These are phyloP conservation scores for Eudemis profundana DNA, from an alignment of 2,888 invertebrate species.

Conservation along the genomic window DNA sequence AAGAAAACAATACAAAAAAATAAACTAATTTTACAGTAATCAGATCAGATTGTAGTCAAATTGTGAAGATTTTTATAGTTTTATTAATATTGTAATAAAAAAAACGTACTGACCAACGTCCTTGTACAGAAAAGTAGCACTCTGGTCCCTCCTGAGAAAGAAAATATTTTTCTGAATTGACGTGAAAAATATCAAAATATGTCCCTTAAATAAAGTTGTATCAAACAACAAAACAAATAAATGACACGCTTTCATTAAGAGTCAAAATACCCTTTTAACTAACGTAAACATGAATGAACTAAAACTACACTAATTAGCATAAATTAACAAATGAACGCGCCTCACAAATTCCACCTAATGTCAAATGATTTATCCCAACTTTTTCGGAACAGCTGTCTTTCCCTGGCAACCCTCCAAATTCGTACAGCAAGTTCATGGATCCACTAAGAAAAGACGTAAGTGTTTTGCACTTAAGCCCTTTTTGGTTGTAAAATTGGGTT, in stretches of 20 bases:
- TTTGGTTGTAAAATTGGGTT: conserved; percentile 13
- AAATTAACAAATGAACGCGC: neutral
- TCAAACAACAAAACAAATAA: neutral
- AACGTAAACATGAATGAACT: conserved; percentile 4
- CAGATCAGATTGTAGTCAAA: too few species aligned
- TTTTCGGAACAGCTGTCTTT: conserved; percentile 14
- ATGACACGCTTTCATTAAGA: too few species aligned
- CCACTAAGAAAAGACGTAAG: neutral
- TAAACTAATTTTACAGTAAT: too few species aligned
- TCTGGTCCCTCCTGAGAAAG: too few species aligned
- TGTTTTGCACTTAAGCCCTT: neutral
- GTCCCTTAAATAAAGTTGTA: too few species aligned
- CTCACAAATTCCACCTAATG: conserved; percentile 4
- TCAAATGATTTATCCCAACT: conserved; percentile 6
- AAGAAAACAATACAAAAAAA: too few species aligned
- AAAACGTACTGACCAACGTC: too few species aligned
- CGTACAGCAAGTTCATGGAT: conserved; percentile 2
- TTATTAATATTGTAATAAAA: too few species aligned
- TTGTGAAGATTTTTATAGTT: too few species aligned
- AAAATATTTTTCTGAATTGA: too few species aligned
- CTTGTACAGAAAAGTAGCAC: too few species aligned
- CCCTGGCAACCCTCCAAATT: conserved; percentile 19
- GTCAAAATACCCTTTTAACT: neutral
- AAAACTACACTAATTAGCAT: conserved; percentile 3
- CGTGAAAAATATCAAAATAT: too few species aligned